Conservation (phyloP, 2,888 invertebrate genomes). For the Pristionchus japonicus region DNA sequence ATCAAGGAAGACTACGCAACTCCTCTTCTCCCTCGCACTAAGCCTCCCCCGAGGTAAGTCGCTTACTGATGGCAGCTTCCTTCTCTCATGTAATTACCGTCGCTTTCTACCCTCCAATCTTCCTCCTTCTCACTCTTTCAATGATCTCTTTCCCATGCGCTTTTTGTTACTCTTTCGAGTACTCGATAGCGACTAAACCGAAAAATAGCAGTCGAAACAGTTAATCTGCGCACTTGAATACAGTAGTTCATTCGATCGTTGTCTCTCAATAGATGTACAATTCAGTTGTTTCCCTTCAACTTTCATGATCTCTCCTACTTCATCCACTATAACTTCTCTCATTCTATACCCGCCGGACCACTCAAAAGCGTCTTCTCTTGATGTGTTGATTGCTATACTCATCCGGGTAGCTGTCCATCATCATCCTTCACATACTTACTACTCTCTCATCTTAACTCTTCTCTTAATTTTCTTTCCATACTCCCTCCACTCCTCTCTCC, state of each 20-base stretch:
- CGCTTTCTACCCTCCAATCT: not conserved
- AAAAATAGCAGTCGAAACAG: slow-evolving; percentile 14
- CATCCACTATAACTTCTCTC: not conserved
- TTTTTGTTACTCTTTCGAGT: not conserved
- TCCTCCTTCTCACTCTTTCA: not conserved
- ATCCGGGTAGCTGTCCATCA: slow-evolving; percentile 16
- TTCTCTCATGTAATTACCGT: slow-evolving; percentile 5
- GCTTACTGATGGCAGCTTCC: not conserved
- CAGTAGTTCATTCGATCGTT: not conserved
- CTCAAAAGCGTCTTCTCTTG: not conserved
- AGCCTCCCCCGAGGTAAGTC: slow-evolving; percentile 23
- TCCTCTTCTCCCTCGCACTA: slow-evolving; percentile 1
- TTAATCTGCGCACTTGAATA: not conserved
- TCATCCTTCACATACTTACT: not conserved
- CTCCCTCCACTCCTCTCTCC: not conserved
- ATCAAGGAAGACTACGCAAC: not conserved
- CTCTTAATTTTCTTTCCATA: not conserved
- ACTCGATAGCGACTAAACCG: slow-evolving; percentile 5
- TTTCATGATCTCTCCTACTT: not conserved
- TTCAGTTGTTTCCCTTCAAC: no score
- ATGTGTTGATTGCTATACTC: slow-evolving; percentile 16
- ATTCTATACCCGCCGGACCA: not conserved
- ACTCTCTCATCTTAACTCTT: slow-evolving; percentile 10
- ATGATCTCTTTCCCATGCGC: slow-evolving; percentile 3
- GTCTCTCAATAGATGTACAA: no score